phyloP scores from a whole-genome alignment of 1,140 invertebrate species.

The Ips typographus region DNA sequence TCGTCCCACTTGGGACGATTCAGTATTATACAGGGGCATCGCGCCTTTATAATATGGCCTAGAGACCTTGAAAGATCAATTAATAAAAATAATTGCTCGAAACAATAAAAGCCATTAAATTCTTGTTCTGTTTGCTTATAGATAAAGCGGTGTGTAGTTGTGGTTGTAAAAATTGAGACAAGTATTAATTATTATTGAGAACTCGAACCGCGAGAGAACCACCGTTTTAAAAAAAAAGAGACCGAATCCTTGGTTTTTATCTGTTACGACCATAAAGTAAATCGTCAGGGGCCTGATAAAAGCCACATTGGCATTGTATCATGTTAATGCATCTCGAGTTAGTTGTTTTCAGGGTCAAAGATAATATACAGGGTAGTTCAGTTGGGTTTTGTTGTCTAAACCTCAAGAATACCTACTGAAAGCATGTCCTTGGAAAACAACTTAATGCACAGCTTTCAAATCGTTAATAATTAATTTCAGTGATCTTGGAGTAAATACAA shows the following conservation, averaged over 20 bases:
- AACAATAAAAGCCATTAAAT: slow-evolving; percentile 8
- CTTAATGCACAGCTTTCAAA: too few species aligned
- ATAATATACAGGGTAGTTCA: not conserved
- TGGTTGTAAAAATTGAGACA: slow-evolving; percentile 8
- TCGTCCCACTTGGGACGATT: too few species aligned
- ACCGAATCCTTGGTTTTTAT: slow-evolving; percentile 18
- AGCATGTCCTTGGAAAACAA: too few species aligned
- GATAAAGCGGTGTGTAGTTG: not conserved
- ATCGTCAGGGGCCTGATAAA: slow-evolving; percentile 16
- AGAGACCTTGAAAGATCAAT: too few species aligned
- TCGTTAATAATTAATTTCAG: too few species aligned
- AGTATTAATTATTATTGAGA: slow-evolving; percentile 13
- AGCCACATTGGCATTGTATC: slow-evolving; percentile 8
- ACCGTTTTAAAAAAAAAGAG: not conserved
- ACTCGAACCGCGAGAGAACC: not conserved
- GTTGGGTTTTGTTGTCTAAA: too few species aligned
- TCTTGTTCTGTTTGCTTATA: not conserved
- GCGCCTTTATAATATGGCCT: too few species aligned
- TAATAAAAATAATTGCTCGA: not conserved
- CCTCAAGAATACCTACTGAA: too few species aligned
- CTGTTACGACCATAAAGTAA: slow-evolving; percentile 16
- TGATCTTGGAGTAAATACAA: too few species aligned
- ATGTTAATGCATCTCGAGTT: slow-evolving; percentile 19
- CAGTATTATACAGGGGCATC: too few species aligned
- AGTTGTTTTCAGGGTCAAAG: slow-evolving; percentile 19